These are phyloP conservation scores for Formica aserva DNA, from an alignment of 2,888 invertebrate species.

Conservation along the genomic window DNA sequence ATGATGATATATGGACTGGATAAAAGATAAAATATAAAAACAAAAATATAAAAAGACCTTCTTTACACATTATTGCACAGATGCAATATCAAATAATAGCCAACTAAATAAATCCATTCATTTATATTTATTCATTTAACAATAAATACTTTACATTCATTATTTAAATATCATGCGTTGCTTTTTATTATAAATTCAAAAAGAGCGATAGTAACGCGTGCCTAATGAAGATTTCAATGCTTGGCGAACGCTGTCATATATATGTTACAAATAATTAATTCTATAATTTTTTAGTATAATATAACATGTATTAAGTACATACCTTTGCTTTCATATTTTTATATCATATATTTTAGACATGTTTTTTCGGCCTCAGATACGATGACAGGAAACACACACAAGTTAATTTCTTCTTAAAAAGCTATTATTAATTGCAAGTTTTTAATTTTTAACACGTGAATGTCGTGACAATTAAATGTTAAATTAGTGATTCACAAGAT, in stretches of 20 bases:
- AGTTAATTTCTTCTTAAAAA: background rate
- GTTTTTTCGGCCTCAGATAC: background rate
- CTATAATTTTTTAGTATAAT: background rate
- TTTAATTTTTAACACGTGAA: background rate
- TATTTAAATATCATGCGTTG: background rate
- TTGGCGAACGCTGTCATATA: slow-evolving; percentile 25
- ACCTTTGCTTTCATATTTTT: background rate
- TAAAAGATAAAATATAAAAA: background rate
- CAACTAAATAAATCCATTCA: background rate
- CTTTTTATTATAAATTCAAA: background rate
- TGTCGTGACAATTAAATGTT: background rate
- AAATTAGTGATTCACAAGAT: background rate
- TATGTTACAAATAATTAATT: slow-evolving; percentile 22
- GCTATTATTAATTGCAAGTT: background rate
- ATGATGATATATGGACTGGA: slow-evolving; percentile 80
- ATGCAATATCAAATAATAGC: background rate
- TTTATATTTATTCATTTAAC: background rate
- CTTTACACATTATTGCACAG: background rate
- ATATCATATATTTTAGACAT: background rate
- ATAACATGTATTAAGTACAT: background rate
- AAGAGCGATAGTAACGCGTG: slow-evolving; percentile 23
- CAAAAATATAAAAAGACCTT: background rate
- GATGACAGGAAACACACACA: background rate
- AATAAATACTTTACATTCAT: background rate
- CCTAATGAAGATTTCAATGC: slow-evolving; percentile 38